Conservation (phyloP, 2,797 vertebrate species). For the Tokudaia tokunoshimensis region DNA sequence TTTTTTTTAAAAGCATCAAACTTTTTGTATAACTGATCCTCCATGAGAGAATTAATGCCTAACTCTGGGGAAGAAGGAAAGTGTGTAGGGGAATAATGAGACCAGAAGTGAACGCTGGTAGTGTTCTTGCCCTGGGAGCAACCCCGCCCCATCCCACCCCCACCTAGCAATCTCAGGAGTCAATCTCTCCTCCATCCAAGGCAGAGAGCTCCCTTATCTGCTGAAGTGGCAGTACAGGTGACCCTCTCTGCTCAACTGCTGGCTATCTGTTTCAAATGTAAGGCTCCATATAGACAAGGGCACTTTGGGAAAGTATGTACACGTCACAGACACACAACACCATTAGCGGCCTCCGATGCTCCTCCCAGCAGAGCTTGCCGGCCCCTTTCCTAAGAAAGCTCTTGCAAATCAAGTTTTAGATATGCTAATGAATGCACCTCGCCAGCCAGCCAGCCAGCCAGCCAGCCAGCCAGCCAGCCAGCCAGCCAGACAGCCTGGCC, state of each 20-base stretch:
- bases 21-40: neutral
- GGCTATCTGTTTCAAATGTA: constrained; percentile 60
- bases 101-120: neutral
- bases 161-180: neutral
- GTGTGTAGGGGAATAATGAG: constrained; percentile 35
- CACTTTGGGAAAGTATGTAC: neutral
- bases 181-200: constrained; percentile 2
- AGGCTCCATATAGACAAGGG: constrained; percentile 11
- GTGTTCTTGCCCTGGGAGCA: neutral
- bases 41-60: constrained; percentile 12
- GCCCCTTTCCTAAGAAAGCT: neutral
- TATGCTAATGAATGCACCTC: neutral
- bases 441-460: neutral
- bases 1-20: constrained; percentile 12
- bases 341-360: neutral
- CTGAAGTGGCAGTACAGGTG: constrained; percentile 57
- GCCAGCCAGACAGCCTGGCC: too few species aligned
- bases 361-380: neutral
- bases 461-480: neutral
- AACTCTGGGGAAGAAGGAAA: constrained; percentile 52
- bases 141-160: neutral
- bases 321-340: neutral
- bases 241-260: constrained; percentile 66
- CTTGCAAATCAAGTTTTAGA: neutral
- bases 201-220: constrained; percentile 72